Conservation (phyloP, 2,797 vertebrate species). For the Tangara arthus region DNA sequence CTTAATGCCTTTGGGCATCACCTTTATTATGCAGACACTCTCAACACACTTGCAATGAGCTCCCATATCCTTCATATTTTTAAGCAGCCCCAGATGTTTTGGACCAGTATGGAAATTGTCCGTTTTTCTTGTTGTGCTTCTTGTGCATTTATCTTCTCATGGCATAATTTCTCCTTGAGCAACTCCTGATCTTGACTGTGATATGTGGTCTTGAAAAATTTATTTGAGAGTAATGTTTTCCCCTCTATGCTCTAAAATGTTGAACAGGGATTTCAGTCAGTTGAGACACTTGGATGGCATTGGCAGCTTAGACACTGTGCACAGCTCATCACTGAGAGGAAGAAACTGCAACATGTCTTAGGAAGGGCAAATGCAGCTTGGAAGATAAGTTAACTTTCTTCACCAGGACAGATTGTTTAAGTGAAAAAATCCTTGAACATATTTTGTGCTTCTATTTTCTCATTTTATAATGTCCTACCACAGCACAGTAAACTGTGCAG, state of each 20-base stretch:
- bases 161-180: background rate
- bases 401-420: background rate
- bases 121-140: background rate
- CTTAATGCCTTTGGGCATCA: background rate
- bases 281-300: background rate
- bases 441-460: background rate
- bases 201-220: background rate
- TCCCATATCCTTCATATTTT: background rate
- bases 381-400: background rate
- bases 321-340: background rate
- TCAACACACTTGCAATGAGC: background rate
- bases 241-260: background rate
- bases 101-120: background rate
- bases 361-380: background rate
- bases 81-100: background rate
- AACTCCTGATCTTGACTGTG: background rate
- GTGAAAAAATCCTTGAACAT: background rate
- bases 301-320: background rate
- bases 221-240: background rate
- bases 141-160: background rate
- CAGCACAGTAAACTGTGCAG: background rate
- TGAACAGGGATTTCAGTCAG: background rate
- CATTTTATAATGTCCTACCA: background rate
- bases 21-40: background rate
- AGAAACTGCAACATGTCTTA: background rate